A percentile compares a stretch with the other conserved stretches of the same genome.
Evolutionary conservation across 2,888 invertebrate genomes (phyloP).

Genomic region (Plagodis pulveraria): DNA sequence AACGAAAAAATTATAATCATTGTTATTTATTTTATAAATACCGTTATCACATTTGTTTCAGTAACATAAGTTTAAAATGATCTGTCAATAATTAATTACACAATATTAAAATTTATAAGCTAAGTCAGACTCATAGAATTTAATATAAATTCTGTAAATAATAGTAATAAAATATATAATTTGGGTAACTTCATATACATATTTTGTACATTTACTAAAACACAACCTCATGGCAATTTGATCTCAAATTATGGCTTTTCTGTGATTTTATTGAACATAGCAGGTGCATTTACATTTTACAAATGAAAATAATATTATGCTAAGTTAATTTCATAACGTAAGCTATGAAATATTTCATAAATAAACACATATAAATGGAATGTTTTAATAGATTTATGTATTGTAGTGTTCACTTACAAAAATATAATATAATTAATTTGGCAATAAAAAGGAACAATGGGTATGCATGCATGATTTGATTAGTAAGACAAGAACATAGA

Average conservation of each 20-base stretch:
- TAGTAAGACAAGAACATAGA: slow-evolving; percentile 35
- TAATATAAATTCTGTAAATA: slow-evolving; percentile 75
- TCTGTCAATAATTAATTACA: slow-evolving; percentile 70
- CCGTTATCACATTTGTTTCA: slow-evolving; percentile 77
- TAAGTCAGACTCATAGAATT: slow-evolving; percentile 82
- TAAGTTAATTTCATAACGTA: neutral
- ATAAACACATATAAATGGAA: slow-evolving; percentile 53
- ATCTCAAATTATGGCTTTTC: slow-evolving; percentile 71
- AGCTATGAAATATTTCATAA: slow-evolving; percentile 9
- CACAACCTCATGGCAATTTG: slow-evolving; percentile 79
- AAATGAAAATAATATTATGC: slow-evolving; percentile 1
- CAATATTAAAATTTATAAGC: slow-evolving; percentile 55
- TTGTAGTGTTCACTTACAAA: slow-evolving; percentile 17
- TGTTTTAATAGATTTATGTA: slow-evolving; percentile 54
- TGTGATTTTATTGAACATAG: slow-evolving; percentile 54
- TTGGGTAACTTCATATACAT: slow-evolving; percentile 74
- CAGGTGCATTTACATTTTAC: slow-evolving; percentile 41
- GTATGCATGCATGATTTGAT: slow-evolving; percentile 51
- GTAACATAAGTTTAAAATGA: slow-evolving; percentile 63
- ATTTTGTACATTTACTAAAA: slow-evolving; percentile 78
- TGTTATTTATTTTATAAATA: slow-evolving; percentile 69
- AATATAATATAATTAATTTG: slow-evolving; percentile 39
- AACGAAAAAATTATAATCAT: slow-evolving; percentile 35
- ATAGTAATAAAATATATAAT: slow-evolving; percentile 63
- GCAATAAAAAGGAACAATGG: slow-evolving; percentile 56